Evolutionary conservation across 2,888 invertebrate genomes (phyloP).

Genomic region (Vesta saturnalis): DNA sequence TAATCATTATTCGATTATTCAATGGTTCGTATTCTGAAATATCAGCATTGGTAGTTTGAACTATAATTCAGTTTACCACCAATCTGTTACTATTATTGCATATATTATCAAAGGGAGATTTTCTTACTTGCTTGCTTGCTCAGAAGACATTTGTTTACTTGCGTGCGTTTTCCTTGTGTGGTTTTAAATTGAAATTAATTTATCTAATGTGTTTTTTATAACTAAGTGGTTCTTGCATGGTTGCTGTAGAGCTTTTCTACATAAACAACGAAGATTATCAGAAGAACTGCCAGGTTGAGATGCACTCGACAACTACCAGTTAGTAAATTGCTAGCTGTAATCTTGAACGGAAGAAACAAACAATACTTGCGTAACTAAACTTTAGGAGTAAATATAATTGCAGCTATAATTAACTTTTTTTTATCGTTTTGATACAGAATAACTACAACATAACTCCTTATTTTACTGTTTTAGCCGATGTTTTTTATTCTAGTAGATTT

Average conservation of each 20-base stretch:
- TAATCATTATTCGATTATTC: conserved; percentile 23
- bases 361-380: conserved; percentile 53
- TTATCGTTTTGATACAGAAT: not conserved
- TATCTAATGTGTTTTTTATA: conserved; percentile 24
- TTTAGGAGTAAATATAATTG: conserved; percentile 23
- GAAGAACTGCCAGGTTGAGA: conserved; percentile 51
- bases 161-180: no score
- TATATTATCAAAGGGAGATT: conserved; percentile 16
- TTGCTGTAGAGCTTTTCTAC: conserved; percentile 35
- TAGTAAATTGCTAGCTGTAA: conserved; percentile 49
- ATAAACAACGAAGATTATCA: conserved; percentile 53
- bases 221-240: conserved; percentile 14
- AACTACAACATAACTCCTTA: no score
- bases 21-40: conserved; percentile 25
- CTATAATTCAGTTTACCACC: conserved; percentile 23
- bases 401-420: conserved; percentile 8
- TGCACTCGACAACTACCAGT: conserved; percentile 50
- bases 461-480: no score
- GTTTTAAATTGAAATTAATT: conserved; percentile 24
- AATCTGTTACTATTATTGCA: conserved; percentile 13
- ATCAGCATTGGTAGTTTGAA: conserved; percentile 16
- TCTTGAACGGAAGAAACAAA: conserved; percentile 52
- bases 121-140: not conserved
- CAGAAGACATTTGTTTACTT: not conserved
- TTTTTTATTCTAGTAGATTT: no score